Conservation (phyloP, 1,140 invertebrate genomes). For the Trypoxylus dichotomus region DNA sequence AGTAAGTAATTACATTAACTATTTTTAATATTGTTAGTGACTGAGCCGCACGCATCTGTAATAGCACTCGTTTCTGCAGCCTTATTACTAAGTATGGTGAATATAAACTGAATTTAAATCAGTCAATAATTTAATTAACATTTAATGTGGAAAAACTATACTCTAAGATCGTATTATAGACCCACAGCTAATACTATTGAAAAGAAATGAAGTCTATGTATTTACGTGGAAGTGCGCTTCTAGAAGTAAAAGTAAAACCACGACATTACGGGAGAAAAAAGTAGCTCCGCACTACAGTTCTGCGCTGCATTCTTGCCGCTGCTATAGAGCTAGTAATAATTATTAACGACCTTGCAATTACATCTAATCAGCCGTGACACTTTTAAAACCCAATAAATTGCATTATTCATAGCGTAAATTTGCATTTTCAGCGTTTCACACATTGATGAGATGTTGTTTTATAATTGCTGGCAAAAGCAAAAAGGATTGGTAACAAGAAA, state of each 20-base stretch:
- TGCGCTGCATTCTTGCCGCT: background rate
- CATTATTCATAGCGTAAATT: background rate
- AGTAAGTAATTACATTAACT: no score
- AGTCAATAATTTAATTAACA: no score
- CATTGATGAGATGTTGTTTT: background rate
- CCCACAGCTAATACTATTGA: no score
- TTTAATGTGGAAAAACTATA: no score
- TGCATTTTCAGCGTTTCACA: background rate
- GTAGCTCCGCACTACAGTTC: background rate
- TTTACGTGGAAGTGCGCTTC: background rate
- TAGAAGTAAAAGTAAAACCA: background rate
- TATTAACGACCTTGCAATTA: background rate
- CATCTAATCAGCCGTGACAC: background rate
- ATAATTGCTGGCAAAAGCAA: background rate
- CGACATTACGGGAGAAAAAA: background rate
- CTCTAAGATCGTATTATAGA: no score
- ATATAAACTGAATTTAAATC: no score
- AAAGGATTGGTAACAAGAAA: background rate
- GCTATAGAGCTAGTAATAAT: background rate
- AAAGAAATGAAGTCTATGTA: background rate
- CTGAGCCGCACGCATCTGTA: no score
- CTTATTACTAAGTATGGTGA: no score
- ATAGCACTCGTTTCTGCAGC: no score
- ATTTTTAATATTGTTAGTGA: no score
- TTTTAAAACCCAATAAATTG: slow-evolving; percentile 1